Base-by-base conservation (phyloP, 2,888 invertebrate genomes). In the Lasioglossum oenotherae region DNA sequence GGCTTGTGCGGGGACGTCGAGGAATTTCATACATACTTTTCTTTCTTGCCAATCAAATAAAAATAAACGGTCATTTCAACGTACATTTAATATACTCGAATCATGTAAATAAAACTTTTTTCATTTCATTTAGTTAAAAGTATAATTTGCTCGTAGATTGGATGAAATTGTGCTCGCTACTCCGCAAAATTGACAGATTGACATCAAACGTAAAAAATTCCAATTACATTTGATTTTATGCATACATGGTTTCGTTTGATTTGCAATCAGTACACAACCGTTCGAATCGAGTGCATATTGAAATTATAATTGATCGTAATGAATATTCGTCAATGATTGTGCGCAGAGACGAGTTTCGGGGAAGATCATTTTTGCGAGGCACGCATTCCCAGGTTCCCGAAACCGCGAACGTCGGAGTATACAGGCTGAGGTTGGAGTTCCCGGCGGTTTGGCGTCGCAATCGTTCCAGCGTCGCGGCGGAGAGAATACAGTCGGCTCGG, bases 401-500 rank as follows among this genome's bases (percentile, higher is more conserved):
- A 46, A 19, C 72, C 78, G 72, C 71, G 71, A 38, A 71, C 69
- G 10, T 27, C 19, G 38, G 27, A 64, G 44, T 23, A 44, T 16
- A 41, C 4, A 49, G 10, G 12, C 19, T 4, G 6, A 83, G 83
- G 60, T 60, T 60, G 60, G 60, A 60, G 60, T 77, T 83, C 44
- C 49, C 19, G 53, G 16, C 19, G 77, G 35, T 67, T 35, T 23
- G 38, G 60, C 41, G 60, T 53, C 74, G 80, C 77, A 72, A 86
- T 81, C 72, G 53, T 67, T 73, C 69, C 67, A 46, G 73, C 79
- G 38, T 49, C n/a, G 76, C 19, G 49, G n/a, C 72, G 78, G 5
- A 23, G 75, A 76, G 78, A 85, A 77, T 81, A 80, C 74, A 80
- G 74, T n/a, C 64, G 19, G 35, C n/a, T 27, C n/a, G 53, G 38